phyloP scores from a whole-genome alignment of 92 coral and sea anemone species.

The Phenganax stokvisi region DNA sequence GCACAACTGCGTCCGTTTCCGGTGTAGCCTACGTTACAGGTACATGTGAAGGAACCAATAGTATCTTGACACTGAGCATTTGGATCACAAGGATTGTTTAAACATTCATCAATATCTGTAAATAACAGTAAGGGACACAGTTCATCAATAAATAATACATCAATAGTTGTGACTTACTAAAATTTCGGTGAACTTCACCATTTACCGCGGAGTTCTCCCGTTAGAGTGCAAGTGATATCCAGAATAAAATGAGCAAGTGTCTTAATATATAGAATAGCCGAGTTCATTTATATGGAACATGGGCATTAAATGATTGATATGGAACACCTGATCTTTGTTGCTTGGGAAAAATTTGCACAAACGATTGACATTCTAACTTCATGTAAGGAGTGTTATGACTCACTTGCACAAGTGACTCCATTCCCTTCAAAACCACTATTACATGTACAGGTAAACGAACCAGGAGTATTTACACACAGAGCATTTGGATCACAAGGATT shows the following conservation, averaged over 20 bases:
- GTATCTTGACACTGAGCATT: background rate
- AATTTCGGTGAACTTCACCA: too few species aligned
- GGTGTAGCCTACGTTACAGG: background rate
- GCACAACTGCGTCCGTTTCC: background rate
- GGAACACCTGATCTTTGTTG: background rate
- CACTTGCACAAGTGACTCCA: too few species aligned
- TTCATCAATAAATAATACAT: background rate
- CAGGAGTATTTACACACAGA: too few species aligned
- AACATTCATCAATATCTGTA: constrained; percentile 1
- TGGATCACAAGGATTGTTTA: background rate
- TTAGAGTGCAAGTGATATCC: too few species aligned
- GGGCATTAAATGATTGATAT: background rate
- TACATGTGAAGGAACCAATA: background rate
- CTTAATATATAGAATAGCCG: too few species aligned
- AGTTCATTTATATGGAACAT: too few species aligned
- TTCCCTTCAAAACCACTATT: too few species aligned
- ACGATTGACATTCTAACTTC: background rate
- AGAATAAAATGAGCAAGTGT: too few species aligned
- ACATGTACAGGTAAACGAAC: too few species aligned
- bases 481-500: too few species aligned
- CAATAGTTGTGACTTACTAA: background rate
- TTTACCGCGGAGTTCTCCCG: too few species aligned
- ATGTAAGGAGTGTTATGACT: background rate
- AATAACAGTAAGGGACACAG: background rate
- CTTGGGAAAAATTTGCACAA: background rate